Evolutionary conservation across 2,888 invertebrate genomes (phyloP).

Genomic region (Xanthia icteritia): DNA sequence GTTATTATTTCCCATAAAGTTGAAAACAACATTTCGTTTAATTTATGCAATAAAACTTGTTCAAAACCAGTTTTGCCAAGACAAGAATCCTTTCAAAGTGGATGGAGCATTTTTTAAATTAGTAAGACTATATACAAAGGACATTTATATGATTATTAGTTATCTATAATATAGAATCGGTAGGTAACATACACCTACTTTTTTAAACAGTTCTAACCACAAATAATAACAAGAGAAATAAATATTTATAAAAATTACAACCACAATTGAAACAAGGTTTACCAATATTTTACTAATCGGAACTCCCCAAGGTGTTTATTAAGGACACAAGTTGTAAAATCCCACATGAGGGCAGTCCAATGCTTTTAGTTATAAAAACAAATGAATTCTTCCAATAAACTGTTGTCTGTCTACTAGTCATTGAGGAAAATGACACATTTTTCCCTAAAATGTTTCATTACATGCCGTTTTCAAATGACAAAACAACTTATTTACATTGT

Average conservation of each 20-base stretch:
- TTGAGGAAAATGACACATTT: conserved; percentile 50
- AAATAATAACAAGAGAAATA: conserved; percentile 28
- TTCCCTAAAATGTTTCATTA: conserved; percentile 39
- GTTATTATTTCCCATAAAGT: background rate
- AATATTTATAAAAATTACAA: conserved; percentile 51
- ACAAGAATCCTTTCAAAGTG: conserved; percentile 56
- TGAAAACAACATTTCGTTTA: conserved; percentile 1
- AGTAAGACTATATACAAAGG: conserved; percentile 28
- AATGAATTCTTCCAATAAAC: conserved; percentile 50
- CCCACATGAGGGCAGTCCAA: conserved; percentile 58
- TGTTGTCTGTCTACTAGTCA: conserved; percentile 27
- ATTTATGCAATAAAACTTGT: conserved; percentile 38
- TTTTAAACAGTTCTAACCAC: background rate
- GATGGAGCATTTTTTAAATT: conserved; percentile 12
- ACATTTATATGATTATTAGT: conserved; percentile 19
- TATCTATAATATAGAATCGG: conserved; percentile 13
- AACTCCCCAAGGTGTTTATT: conserved; percentile 33
- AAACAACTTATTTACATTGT: conserved; percentile 43
- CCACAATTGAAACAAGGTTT: background rate
- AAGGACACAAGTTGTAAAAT: conserved; percentile 56
- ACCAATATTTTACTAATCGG: conserved; percentile 31
- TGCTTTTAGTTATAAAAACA: conserved; percentile 35
- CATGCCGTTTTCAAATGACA: conserved; percentile 23
- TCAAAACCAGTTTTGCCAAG: conserved; percentile 35
- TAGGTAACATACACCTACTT: conserved; percentile 12